A percentile compares a stretch with the other conserved stretches of the same genome.
These are phyloP conservation scores for Oncorhynchus kisutch DNA, from an alignment of 2,113 vertebrate species.

Conservation along the genomic window DNA sequence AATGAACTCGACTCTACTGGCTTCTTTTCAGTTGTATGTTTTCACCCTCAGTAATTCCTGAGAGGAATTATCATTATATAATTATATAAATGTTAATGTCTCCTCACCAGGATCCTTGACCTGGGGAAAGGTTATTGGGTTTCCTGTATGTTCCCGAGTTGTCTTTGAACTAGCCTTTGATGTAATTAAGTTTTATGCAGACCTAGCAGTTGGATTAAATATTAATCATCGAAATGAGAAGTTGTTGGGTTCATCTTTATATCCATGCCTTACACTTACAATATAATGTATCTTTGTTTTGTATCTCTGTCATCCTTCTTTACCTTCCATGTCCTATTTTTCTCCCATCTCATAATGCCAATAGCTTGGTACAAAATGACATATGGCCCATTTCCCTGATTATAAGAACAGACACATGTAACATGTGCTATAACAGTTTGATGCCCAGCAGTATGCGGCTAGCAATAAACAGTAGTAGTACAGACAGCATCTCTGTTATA, in stretches of 20 bases:
- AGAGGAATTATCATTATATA: too few relatives aligned
- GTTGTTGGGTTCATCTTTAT: too few relatives aligned
- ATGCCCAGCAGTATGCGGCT: conserved; percentile 39
- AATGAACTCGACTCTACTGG: not conserved
- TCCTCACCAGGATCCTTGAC: conserved; percentile 1
- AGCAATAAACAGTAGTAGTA: not conserved
- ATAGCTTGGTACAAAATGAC: not conserved
- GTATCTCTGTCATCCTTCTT: conserved; percentile 1
- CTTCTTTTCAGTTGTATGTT: not conserved
- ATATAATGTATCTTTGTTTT: not conserved
- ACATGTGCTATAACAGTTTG: conserved; percentile 40
- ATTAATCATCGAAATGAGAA: too few relatives aligned
- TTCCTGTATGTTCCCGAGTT: too few relatives aligned
- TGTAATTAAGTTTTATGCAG: too few relatives aligned
- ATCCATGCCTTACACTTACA: too few relatives aligned
- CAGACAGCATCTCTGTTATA: not conserved
- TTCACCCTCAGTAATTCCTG: not conserved
- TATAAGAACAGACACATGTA: conserved; percentile 15
- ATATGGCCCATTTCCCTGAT: conserved; percentile 11
- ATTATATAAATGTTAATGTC: not conserved
- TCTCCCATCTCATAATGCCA: conserved; percentile 1
- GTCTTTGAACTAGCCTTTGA: too few relatives aligned
- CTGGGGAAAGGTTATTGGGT: too few relatives aligned
- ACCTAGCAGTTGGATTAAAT: too few relatives aligned
- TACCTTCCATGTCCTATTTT: conserved; percentile 2